Base-by-base conservation (phyloP, 2,797 vertebrate genomes). In the Urophycis tenuis region DNA sequence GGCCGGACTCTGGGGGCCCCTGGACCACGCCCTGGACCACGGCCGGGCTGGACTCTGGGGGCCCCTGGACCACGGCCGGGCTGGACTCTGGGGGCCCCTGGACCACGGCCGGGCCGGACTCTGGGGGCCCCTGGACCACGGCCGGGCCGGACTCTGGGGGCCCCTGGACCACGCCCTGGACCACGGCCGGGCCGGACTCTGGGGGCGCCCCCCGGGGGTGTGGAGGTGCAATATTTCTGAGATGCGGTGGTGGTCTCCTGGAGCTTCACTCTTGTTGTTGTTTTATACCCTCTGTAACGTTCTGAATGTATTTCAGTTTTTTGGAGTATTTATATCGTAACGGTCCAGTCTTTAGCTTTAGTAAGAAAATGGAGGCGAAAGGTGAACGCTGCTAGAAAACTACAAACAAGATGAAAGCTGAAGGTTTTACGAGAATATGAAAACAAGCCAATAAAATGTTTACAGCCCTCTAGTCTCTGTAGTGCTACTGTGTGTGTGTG, bases 231-330 rank as follows among this genome's bases (percentile, higher is more conserved):
- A 95, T 96, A 95, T 91, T 34, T 34, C 3, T 34, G 33, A 7
- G 33, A 7, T 34, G 3, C 33, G n/a, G n/a, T n/a, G n/a, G n/a
- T n/a, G n/a, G 12, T 39, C 36, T 39, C 39, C 14, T 41, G 94
- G 94, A 93, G 92, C 94, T 93, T 93, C 12, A 12, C 22, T 22
- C 53, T n/a, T 53, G 39, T 81, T 53, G 91, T 92, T 94, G 93
- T 92, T 93, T 92, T 94, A 93, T 93, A 94, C 92, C 92, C 91
- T 92, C 94, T 93, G 92, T 95, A 94, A 94, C 94, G 92, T 94
- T 94, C 93, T 96, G 93, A 95, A 95, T 94, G 93, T 96, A 95
- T 97, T 97, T 96, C 95, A 94, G 96, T 96, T 95, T 94, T 93
- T 94, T 90, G 93, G 93, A 95, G 92, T 96, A 96, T 97, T 97